Evolutionary conservation across 2,113 vertebrate species (phyloP), one percentile per base, ranked within the genome.

Genomic region (Pseudonaja textilis): DNA sequence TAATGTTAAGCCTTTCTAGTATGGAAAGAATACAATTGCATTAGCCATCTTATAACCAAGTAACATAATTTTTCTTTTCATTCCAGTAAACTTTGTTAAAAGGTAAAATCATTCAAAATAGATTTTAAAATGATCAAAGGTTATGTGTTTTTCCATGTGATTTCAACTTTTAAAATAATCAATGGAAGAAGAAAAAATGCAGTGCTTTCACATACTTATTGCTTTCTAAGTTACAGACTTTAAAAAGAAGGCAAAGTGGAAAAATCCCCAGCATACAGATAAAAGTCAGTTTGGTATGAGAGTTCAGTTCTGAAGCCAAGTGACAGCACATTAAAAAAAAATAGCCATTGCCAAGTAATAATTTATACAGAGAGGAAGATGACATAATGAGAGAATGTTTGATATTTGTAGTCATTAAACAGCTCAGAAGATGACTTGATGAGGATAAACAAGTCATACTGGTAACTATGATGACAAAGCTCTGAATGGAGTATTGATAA

Each of bases 311-410:
- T 85, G n/a, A 85, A 87, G 69, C 45, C 85, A 81, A 45, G 92
- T 94, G 26, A 22, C 87, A 69, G 64, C 2, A 16, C 94, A 59
- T 20, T 7, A 47, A 23, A 90, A 93, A 93, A 95, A 95, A 94
- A 89, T 50, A 88, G 9, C 87, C 23, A 88, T 86, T 88, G 45
- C 87, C 89, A 55, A 64, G 8, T n/a, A 54, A 88, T 95, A 91
- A 74, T 57, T 94, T 93, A 55, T 1, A 54, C 34, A 47, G 90
- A 16, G 88, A 91, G 92, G 47, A 91, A 89, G 92, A 91, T 29
- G 85, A 6, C 34, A 42, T 90, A 8, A 87, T 91, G 87, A 93
- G 74, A 86, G 54, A 0, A 0, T 92, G 91, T 61, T 95, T 22
- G 0, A 45, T 88, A 18, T 1, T 81, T 90, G 45, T 47, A 92